Conservation (phyloP, 2,113 vertebrate species). For the Crocuta crocuta region DNA sequence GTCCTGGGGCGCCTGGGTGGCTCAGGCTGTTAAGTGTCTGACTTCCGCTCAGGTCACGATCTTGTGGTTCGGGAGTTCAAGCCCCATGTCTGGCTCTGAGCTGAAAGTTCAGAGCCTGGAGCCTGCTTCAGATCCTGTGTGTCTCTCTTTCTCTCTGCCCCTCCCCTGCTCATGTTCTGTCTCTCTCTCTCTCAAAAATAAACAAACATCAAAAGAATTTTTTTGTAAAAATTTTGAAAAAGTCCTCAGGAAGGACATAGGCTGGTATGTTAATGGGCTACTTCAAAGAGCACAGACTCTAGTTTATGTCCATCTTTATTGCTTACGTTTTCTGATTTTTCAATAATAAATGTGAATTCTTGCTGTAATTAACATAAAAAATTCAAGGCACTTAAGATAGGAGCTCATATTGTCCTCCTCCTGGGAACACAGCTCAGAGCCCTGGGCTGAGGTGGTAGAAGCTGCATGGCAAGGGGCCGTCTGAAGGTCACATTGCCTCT, state of each 20-base stretch:
- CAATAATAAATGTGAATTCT: background rate
- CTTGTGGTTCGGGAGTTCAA: too few species aligned
- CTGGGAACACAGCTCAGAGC: background rate
- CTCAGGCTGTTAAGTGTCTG: too few species aligned
- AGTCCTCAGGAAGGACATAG: background rate
- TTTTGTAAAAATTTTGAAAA: too few species aligned
- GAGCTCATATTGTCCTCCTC: background rate
- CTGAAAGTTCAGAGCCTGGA: too few species aligned
- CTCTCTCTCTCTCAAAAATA: too few species aligned
- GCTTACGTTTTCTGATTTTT: conserved; percentile 17
- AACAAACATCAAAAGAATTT: too few species aligned
- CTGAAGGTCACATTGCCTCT: background rate
- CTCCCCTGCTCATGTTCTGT: too few species aligned
- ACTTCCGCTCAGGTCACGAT: too few species aligned
- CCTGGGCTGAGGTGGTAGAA: background rate
- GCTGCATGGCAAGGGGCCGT: background rate
- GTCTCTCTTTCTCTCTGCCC: too few species aligned
- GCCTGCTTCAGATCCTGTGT: too few species aligned
- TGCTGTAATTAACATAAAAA: background rate
- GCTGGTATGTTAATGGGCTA: background rate
- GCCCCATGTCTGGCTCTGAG: too few species aligned
- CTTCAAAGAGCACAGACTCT: background rate
- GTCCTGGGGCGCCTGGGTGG: too few species aligned
- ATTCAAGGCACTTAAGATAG: background rate
- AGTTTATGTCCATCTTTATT: background rate